Base-by-base conservation (phyloP, 2,888 invertebrate species). In the Cacoxenus indagator region DNA sequence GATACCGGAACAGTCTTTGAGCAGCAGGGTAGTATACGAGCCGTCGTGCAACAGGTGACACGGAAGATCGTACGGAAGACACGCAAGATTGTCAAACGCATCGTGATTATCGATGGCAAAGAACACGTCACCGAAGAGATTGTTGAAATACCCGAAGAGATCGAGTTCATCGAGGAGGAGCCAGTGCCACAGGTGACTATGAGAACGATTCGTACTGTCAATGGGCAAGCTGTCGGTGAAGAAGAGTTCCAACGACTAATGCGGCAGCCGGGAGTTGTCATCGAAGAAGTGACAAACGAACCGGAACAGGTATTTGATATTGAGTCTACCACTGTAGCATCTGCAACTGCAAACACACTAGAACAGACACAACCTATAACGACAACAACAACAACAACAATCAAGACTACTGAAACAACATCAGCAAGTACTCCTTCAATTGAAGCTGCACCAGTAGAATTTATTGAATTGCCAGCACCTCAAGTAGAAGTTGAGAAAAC, bases 51-150 rank as follows among this genome's bases (percentile, higher is more conserved):
- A 84, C 94, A 95, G 89, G 93, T 95, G 0, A 94, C 94, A 0
- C 91, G 94, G 73, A 91, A 92, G 82, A 91, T 94, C n/a, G 92
- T 95, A 4, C 91, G 92, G 70, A 94, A 93, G 77, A 92, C 92
- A 17, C 90, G 93, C 59, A 92, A 93, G 73, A 93, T 95, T 19
- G 93, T 96, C 65, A 91, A 94, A 66, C 92, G 92, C 74, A 91
- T 94, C 2, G 93, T 93, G 0, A 92, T 95, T 4, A 91, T 95
- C 69, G 93, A 96, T 84, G 96, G 96, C 0, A 93, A 94, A 87
- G 96, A 96, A 88, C 93, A 93, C 71, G 91, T 94, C 0, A 93
- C 93, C 6, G 96, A 96, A 87, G 95, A 96, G 88, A 88, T 95
- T 0, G 90, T 95, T 54, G 96, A 96, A 82, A 95, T 95, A 86